Percentiles rank a stretch among this genome's conserved stretches.
Conservation (phyloP, 1,140 invertebrate species). For the Eurosta solidaginis region DNA sequence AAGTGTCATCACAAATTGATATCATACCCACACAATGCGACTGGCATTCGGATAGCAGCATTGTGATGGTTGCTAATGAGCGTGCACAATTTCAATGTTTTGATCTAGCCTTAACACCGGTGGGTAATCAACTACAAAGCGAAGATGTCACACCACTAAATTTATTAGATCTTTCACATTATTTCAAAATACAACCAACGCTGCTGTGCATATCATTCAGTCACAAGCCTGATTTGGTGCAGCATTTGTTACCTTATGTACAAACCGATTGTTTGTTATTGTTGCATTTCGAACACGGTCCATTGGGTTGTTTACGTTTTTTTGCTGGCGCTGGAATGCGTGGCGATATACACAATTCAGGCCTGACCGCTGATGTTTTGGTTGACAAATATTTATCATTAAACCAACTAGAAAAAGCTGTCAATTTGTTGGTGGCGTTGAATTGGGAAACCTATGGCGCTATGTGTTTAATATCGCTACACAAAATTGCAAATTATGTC, state of each 20-base stretch:
- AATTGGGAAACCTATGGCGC: conserved; percentile 76
- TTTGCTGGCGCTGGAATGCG: conserved; percentile 53
- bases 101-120: conserved; percentile 71
- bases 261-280: conserved; percentile 63
- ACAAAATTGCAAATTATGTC: conserved; percentile 74
- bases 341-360: conserved; percentile 59
- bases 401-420: conserved; percentile 70
- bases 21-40: conserved; percentile 73
- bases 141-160: conserved; percentile 70
- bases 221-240: conserved; percentile 62
- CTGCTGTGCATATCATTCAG: conserved; percentile 65
- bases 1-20: conserved; percentile 61
- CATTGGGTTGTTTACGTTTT: conserved; percentile 52
- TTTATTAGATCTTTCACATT: conserved; percentile 71
- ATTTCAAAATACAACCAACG: conserved; percentile 68
- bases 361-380: conserved; percentile 65
- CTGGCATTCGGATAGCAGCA: conserved; percentile 74
- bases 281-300: conserved; percentile 68
- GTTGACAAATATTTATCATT: conserved; percentile 70
- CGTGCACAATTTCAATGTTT: conserved; percentile 78
- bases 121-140: conserved; percentile 71
- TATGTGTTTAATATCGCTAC: conserved; percentile 70
- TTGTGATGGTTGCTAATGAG: conserved; percentile 73
- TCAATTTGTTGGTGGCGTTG: conserved; percentile 69
- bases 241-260: conserved; percentile 60